Evolutionary conservation across 2,797 vertebrate species (phyloP).

Genomic region (Lemur catta): DNA sequence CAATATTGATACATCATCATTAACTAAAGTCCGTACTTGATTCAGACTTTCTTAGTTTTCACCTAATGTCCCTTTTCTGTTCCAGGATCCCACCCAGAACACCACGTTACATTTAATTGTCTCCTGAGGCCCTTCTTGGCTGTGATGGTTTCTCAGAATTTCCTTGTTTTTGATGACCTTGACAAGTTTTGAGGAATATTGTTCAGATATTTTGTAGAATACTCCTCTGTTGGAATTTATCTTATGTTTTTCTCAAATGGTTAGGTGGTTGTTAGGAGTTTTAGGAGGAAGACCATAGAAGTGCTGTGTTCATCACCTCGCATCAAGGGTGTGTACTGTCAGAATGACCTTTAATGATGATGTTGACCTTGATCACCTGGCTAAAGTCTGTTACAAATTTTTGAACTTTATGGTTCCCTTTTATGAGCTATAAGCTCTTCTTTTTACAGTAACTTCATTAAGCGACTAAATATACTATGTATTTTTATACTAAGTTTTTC

Average conservation of each 20-base stretch:
- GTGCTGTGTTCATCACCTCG: not conserved
- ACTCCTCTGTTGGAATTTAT: not conserved
- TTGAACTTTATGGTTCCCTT: not conserved
- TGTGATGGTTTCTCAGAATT: not conserved
- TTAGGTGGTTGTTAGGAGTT: not conserved
- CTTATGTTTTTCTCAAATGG: not conserved
- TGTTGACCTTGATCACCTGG: not conserved
- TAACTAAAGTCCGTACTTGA: not conserved
- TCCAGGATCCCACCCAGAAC: not conserved
- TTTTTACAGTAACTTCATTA: not conserved
- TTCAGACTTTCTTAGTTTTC: not conserved
- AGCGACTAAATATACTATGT: not conserved
- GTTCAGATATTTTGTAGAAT: not conserved
- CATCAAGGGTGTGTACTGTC: not conserved
- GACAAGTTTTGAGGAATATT: not conserved
- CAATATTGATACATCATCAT: not conserved
- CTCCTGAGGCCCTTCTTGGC: not conserved
- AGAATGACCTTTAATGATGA: not conserved
- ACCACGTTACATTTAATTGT: not conserved
- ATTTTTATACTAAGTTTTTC: not conserved
- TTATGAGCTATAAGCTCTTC: not conserved
- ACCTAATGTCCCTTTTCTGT: not conserved
- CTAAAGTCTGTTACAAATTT: not conserved
- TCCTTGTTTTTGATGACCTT: not conserved
- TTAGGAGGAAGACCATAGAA: not conserved